These are phyloP conservation scores for Gasterosteus aculeatus DNA, from an alignment of 2,113 vertebrate species.

Conservation along the genomic window DNA sequence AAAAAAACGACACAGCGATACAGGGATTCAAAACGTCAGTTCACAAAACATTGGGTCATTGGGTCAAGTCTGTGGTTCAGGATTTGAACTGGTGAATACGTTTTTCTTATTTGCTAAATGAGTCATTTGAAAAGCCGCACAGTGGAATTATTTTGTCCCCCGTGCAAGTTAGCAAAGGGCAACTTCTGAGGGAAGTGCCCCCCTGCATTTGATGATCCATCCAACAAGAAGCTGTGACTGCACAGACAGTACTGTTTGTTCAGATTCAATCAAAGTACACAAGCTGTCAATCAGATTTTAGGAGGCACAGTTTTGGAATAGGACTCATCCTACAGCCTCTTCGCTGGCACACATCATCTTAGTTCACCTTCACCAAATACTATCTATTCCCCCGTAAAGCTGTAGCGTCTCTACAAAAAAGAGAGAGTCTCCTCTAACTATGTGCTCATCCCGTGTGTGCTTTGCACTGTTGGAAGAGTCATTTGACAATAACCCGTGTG, in stretches of 20 bases:
- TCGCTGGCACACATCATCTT: no score
- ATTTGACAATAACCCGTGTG: background rate
- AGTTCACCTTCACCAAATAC: background rate
- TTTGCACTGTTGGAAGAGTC: background rate
- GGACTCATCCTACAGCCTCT: background rate
- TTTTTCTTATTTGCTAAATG: background rate
- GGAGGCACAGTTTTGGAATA: slow-evolving; percentile 50
- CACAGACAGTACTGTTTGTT: background rate
- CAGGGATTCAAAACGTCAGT: no score
- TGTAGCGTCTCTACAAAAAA: background rate
- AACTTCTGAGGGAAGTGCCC: no score
- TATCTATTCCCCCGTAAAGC: background rate
- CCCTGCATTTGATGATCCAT: no score
- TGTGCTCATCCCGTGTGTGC: background rate
- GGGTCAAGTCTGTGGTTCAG: no score
- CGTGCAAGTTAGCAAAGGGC: background rate
- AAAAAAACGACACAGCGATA: no score
- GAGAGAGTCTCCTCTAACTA: no score
- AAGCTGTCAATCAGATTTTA: slow-evolving; percentile 74
- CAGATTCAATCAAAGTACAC: slow-evolving; percentile 1
- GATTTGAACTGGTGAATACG: no score
- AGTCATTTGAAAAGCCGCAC: background rate
- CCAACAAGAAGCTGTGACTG: background rate
- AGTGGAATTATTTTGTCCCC: background rate
- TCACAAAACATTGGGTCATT: no score